Conservation (phyloP, 1,140 invertebrate species). For the Gryon sp. region DNA sequence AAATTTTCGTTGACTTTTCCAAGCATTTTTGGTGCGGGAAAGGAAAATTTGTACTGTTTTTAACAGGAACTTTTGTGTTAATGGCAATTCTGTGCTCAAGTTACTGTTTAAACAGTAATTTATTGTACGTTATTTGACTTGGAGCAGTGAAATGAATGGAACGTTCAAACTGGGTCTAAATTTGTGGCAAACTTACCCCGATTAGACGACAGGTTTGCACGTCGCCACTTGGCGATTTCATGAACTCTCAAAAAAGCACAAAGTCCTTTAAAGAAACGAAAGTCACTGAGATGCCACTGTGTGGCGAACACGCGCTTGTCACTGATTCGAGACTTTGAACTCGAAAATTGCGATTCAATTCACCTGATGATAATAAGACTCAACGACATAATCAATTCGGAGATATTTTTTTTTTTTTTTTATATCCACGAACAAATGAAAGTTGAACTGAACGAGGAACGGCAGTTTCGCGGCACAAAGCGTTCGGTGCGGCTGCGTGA, state of each 20-base stretch:
- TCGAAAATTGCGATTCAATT: not conserved
- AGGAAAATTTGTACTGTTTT: no score
- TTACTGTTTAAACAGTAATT: no score
- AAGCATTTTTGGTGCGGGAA: no score
- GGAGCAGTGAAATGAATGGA: no score
- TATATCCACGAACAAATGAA: not conserved
- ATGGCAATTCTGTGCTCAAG: no score
- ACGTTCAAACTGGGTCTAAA: no score
- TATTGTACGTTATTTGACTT: no score
- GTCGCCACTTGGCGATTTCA: conserved; percentile 64
- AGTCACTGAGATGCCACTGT: conserved; percentile 18
- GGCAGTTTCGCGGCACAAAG: conserved; percentile 58
- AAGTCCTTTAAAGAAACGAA: conserved; percentile 16
- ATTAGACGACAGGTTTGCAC: conserved; percentile 74
- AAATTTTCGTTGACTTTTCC: no score
- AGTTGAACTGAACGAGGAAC: conserved; percentile 36
- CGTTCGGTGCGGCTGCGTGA: conserved; percentile 77
- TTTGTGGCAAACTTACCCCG: conserved; percentile 66
- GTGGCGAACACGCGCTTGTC: conserved; percentile 1
- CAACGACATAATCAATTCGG: not conserved
- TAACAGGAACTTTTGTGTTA: no score
- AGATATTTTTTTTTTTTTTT: conserved; percentile 12
- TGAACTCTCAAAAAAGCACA: conserved; percentile 51
- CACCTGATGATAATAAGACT: conserved; percentile 7
- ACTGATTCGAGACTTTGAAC: not conserved